A percentile compares a stretch with the other conserved stretches of the same genome.
Evolutionary conservation across 2,113 vertebrate species (phyloP).

Genomic region (Laticauda colubrina): DNA sequence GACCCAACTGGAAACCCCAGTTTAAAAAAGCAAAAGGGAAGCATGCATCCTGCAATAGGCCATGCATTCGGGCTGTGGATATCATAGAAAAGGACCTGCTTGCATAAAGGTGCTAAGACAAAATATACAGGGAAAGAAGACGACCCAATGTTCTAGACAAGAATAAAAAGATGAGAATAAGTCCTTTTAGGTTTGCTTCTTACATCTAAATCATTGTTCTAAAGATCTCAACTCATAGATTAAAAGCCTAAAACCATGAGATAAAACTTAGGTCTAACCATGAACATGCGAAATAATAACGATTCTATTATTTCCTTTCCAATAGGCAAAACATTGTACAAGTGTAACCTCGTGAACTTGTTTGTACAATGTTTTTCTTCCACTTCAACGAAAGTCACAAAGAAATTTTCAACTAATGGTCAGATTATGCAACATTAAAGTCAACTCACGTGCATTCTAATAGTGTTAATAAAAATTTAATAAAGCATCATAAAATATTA

Average conservation of each 20-base stretch:
- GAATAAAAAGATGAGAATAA: not conserved
- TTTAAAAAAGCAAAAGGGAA: not conserved
- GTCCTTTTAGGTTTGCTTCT: not conserved
- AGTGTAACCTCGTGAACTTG: not conserved
- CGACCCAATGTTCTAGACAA: not conserved
- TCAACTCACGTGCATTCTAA: constrained; percentile 50
- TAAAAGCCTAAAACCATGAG: not conserved
- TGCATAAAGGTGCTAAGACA: not conserved
- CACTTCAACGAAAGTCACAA: constrained; percentile 22
- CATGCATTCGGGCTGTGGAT: not conserved
- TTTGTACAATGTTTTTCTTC: not conserved
- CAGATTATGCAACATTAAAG: constrained; percentile 51
- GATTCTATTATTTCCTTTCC: not conserved
- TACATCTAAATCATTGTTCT: not conserved
- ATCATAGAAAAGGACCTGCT: not conserved
- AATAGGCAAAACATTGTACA: not conserved
- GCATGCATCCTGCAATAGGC: not conserved
- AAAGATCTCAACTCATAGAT: not conserved
- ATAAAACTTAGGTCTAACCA: not conserved
- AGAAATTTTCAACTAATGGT: constrained; percentile 35
- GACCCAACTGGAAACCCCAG: not conserved
- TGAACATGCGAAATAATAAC: not conserved
- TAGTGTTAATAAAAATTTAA: constrained; percentile 71
- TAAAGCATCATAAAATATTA: constrained; percentile 71
- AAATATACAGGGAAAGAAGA: not conserved